Evolutionary conservation across 1,140 invertebrate genomes (phyloP), one percentile per base, ranked within the genome.

Genomic region (Arctopsyche grandis): DNA sequence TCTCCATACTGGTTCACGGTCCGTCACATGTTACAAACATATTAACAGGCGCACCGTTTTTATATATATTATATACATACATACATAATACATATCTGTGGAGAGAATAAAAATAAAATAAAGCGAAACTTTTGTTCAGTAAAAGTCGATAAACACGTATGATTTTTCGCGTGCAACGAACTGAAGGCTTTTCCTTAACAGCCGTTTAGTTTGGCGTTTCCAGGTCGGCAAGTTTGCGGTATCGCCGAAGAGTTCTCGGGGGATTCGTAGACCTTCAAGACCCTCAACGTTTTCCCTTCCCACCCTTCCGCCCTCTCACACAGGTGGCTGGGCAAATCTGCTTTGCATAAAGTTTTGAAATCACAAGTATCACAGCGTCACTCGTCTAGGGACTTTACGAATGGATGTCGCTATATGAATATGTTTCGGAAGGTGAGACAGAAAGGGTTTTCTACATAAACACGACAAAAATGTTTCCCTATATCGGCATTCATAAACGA

Each of bases 341-440:
- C 44, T 74, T 74, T 74, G 71, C 71, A 74, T 74, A 74, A 74
- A 74, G 63, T 66, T 66, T 66, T 22, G 63, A 66, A 26, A 66
- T 66, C 63, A 22, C 63, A 66, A 66, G 24, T 66, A 66, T 66
- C 16, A 21, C 56, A 9, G 16, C 22, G 63, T 52, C 12, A 52
- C 48, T 52, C 48, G 29, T 12, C 12, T 3, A 14, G 63, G 63
- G 63, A 66, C 63, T 60, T 16, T 22, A 3, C 22, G 24, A 66
- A 24, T 21, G 16, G n/a, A 38, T 38, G 29, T 38, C 29, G 29
- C 29, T 7, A 38, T 38, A 38, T 38, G 29, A 38, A 52, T 14
- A 52, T 52, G 48, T 12, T 52, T 12, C 10, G 1, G 1, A 12
- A 52, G 48, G 48, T 52, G 48, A 52, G 16, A 12, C 4, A 52